Conservation (phyloP, 2,113 vertebrate genomes). For the Gracilinanus agilis region DNA sequence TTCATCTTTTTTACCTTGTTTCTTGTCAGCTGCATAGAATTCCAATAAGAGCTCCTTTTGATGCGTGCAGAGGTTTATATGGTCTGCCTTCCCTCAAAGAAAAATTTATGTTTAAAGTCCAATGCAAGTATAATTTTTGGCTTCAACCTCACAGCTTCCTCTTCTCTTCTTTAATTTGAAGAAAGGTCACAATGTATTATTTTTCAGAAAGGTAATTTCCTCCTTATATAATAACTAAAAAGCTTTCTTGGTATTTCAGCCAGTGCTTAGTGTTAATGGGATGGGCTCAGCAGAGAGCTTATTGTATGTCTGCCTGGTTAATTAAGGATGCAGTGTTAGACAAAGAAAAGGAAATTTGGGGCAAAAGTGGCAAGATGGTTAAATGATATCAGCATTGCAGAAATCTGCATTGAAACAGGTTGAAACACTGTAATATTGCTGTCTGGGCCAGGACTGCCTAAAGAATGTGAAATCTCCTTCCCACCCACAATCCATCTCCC, state of each 20-base stretch:
- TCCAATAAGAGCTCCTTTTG: neutral
- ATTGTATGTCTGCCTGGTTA: slow-evolving; percentile 56
- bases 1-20: neutral
- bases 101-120: neutral
- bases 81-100: neutral
- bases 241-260: slow-evolving; percentile 51
- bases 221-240: slow-evolving; percentile 46
- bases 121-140: neutral
- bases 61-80: neutral
- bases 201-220: slow-evolving; percentile 60
- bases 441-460: neutral
- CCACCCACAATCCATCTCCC: neutral
- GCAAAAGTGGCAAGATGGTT: neutral
- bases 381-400: neutral
- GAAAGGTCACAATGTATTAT: slow-evolving; percentile 39
- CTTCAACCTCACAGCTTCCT: slow-evolving; percentile 33
- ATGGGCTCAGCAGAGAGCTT: neutral
- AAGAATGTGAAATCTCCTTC: neutral
- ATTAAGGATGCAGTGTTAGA: slow-evolving; percentile 20
- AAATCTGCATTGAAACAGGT: neutral
- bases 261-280: slow-evolving; percentile 43
- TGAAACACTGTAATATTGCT: neutral
- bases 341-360: slow-evolving; percentile 41
- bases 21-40: neutral
- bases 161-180: slow-evolving; percentile 23